These are phyloP conservation scores for Saguinus midas DNA, from an alignment of 2,113 vertebrate genomes.

Conservation along the genomic window DNA sequence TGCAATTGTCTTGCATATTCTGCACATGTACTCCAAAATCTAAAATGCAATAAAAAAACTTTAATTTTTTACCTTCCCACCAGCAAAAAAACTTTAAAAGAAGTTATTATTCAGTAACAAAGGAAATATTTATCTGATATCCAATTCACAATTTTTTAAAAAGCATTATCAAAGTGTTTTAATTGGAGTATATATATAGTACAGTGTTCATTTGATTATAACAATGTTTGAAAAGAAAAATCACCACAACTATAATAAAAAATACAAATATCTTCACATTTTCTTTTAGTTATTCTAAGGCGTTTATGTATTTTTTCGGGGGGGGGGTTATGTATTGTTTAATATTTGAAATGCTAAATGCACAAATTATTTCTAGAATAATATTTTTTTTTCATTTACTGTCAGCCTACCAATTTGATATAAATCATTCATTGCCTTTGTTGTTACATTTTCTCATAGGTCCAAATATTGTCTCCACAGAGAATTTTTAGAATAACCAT, in stretches of 20 bases:
- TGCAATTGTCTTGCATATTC: too few species aligned
- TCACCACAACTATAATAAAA: not conserved
- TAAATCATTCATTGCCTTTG: not conserved
- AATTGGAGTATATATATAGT: not conserved
- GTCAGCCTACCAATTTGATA: not conserved
- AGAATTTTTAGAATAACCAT: not conserved
- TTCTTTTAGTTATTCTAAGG: not conserved
- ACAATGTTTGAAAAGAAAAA: conserved; percentile 23
- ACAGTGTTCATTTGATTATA: conserved; percentile 3
- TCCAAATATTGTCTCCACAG: not conserved
- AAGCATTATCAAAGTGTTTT: conserved; percentile 5
- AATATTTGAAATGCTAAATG: conserved; percentile 1
- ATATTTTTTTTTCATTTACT: not conserved
- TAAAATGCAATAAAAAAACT: too few species aligned
- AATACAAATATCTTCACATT: not conserved
- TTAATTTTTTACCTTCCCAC: too few species aligned
- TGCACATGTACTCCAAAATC: too few species aligned
- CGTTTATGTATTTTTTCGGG: not conserved
- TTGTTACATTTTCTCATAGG: not conserved
- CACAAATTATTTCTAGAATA: not conserved
- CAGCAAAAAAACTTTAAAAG: not conserved
- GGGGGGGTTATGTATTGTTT: not conserved
- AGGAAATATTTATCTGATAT: conserved; percentile 52
- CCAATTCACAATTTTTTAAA: conserved; percentile 19
- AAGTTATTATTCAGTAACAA: conserved; percentile 43